phyloP scores from a whole-genome alignment of 2,797 vertebrate genomes.

The Nothura maculosa region DNA sequence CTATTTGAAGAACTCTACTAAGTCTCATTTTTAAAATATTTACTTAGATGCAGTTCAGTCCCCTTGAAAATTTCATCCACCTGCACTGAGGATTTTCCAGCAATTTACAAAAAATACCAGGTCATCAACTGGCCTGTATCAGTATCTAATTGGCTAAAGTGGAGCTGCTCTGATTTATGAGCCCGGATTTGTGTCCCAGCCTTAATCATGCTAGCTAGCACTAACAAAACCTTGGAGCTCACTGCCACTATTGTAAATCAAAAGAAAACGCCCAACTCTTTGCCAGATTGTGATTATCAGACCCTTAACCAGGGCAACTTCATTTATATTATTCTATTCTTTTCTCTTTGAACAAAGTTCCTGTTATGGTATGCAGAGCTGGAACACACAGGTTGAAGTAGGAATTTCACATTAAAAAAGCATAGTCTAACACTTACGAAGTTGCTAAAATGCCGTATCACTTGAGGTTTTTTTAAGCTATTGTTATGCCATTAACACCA shows the following conservation, averaged over 20 bases:
- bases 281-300: background rate
- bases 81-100: background rate
- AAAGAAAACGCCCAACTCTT: background rate
- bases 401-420: background rate
- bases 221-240: background rate
- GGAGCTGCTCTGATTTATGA: background rate
- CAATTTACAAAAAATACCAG: background rate
- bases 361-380: background rate
- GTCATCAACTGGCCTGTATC: background rate
- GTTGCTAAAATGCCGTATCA: background rate
- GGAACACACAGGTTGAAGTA: background rate
- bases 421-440: background rate
- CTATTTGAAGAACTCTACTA: background rate
- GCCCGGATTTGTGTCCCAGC: background rate
- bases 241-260: background rate
- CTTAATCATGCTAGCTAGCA: rapidly evolving
- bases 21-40: background rate
- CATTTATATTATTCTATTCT: background rate
- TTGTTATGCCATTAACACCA: background rate
- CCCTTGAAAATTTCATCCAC: background rate
- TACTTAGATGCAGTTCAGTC: background rate
- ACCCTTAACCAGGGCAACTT: background rate
- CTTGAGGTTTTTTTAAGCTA: background rate
- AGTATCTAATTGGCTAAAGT: background rate
- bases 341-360: background rate